Base-by-base conservation (phyloP, 2,113 vertebrate species). In the Carlito syrichta region DNA sequence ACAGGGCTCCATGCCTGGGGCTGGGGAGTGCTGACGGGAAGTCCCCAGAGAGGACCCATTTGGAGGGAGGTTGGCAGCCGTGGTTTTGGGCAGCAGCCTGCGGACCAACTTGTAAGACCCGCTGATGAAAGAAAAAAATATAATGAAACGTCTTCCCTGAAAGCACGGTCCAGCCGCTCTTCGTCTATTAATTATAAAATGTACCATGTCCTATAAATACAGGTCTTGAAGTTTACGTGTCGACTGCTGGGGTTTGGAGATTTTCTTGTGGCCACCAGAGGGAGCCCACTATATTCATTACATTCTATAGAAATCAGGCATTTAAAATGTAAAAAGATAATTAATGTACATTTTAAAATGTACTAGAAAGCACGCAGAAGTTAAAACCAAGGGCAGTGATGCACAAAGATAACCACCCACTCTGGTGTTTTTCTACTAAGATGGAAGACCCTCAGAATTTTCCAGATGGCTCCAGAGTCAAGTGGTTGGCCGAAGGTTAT, bases 241-340 rank as follows among this genome's bases (percentile, higher is more conserved):
- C 76, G 54, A 79, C 54, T 9, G 4, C 19, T 74, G 78, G 40
- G 27, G 93, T 73, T 30, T 43, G 45, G 91, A 96, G 79, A 45
- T 77, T 87, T 97, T 95, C 69, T 85, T 97, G 83, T 98, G 98
- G 93, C 98, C 98, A 98, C 98, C 96, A 99, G 99, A 98, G 98
- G 98, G 99, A 98, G 99, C 98, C 98, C 96, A 96, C 82, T 98
- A 97, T 0, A 79, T 98, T 98, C 98, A 89, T 2, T 96, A 97
- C 95, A 96, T 97, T 95, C 96, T 83, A n/a, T 10, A 23, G 87
- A 88, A 96, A 91, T 73, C 5, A 7, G 19, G 45, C 74, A 83
- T 88, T 56, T 62, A 38, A 83, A 92, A 69, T n/a, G n/a, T n/a
- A n/a, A n/a, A 43, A 71, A 76, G 20, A 68, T 43, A 95, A 88